Evolutionary conservation across 2,888 invertebrate genomes (phyloP).

Genomic region (Chaitophorus viminalis): DNA sequence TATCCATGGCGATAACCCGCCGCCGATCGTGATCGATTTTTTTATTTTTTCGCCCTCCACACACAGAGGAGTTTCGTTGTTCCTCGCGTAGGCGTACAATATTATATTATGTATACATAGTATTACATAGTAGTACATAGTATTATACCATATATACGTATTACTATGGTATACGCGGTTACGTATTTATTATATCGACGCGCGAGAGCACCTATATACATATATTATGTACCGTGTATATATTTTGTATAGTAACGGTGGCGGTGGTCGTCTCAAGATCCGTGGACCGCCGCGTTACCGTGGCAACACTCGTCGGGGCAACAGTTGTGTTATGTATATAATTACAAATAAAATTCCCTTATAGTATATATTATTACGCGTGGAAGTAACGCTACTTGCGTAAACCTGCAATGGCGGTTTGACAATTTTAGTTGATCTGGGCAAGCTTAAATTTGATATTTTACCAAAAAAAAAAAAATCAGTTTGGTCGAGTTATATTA

Average conservation of each 20-base stretch:
- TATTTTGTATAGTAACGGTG: background rate
- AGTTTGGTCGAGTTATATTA: too few relatives aligned
- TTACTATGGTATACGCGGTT: background rate
- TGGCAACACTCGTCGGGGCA: slow-evolving; percentile 48
- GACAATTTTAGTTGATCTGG: too few relatives aligned
- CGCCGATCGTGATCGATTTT: slow-evolving; percentile 30
- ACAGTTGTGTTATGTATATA: slow-evolving; percentile 37
- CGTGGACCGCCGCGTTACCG: slow-evolving; percentile 11
- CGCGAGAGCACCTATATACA: too few relatives aligned
- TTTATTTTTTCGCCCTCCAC: background rate
- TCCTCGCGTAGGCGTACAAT: background rate
- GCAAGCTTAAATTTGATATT: too few relatives aligned
- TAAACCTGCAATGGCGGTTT: too few relatives aligned
- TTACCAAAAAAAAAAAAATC: too few relatives aligned
- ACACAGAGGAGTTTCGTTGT: background rate
- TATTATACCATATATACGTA: background rate
- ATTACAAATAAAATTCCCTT: too few relatives aligned
- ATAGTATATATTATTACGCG: too few relatives aligned
- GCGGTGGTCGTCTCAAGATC: background rate
- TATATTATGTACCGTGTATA: too few relatives aligned
- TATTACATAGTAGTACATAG: background rate
- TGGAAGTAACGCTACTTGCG: too few relatives aligned
- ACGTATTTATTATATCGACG: background rate
- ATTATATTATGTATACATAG: background rate
- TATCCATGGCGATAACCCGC: slow-evolving; percentile 52